phyloP scores from a whole-genome alignment of 1,140 invertebrate genomes.

The Anastrepha obliqua region DNA sequence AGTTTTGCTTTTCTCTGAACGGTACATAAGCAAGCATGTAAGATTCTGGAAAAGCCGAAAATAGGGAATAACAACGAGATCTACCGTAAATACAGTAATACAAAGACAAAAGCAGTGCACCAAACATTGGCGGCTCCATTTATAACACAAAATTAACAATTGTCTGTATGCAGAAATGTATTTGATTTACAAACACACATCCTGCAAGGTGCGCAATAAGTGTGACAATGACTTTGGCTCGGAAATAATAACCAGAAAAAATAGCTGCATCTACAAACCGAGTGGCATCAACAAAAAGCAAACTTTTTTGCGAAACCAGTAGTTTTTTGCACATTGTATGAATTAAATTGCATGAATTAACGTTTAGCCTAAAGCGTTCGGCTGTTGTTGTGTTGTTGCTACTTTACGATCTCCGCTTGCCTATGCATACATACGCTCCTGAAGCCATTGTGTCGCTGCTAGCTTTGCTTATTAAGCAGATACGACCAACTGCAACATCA shows the following conservation, averaged over 20 bases:
- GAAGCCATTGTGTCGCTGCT: background rate
- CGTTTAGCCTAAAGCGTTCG: constrained; percentile 4
- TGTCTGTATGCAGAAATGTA: too few relatives aligned
- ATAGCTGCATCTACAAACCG: background rate
- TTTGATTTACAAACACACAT: background rate
- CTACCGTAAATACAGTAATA: too few relatives aligned
- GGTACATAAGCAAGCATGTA: too few relatives aligned
- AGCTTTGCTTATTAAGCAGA: constrained; percentile 37
- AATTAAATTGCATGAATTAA: constrained; percentile 51
- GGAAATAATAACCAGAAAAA: background rate
- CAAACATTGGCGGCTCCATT: too few relatives aligned
- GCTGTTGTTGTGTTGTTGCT: background rate
- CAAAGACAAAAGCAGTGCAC: too few relatives aligned
- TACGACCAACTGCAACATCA: constrained; percentile 18
- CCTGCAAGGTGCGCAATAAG: background rate
- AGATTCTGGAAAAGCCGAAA: too few relatives aligned
- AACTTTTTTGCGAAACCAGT: background rate
- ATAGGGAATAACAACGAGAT: too few relatives aligned
- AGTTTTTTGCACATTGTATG: background rate
- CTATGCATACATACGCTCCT: background rate
- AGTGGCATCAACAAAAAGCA: background rate
- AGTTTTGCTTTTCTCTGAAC: too few relatives aligned
- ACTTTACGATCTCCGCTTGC: background rate
- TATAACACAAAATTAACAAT: too few relatives aligned
- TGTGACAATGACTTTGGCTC: background rate